These are phyloP conservation scores for Gavialis gangeticus DNA, from an alignment of 2,113 vertebrate genomes.

Conservation along the genomic window DNA sequence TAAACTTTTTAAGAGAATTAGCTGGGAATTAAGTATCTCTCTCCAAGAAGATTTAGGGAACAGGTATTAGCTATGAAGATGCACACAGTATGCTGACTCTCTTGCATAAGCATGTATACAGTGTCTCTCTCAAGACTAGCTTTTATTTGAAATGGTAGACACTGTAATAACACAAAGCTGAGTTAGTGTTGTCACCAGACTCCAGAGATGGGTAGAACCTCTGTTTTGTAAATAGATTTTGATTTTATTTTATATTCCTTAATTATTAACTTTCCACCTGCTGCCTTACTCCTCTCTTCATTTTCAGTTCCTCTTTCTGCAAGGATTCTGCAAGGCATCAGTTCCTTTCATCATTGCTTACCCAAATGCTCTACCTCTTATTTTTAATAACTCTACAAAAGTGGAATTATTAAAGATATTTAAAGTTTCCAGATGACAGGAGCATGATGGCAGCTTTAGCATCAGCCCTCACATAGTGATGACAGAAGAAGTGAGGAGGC, in stretches of 20 bases:
- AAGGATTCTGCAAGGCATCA: constrained; percentile 13
- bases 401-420: neutral
- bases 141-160: neutral
- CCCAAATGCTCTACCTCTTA: neutral
- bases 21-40: neutral
- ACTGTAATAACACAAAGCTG: neutral
- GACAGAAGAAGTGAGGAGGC: neutral
- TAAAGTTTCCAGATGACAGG: neutral
- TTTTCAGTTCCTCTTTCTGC: neutral
- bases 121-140: neutral
- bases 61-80: neutral
- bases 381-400: neutral
- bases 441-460: neutral
- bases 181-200: neutral
- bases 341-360: neutral
- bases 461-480: neutral
- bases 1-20: neutral
- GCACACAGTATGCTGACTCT: neutral
- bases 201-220: neutral
- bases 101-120: neutral
- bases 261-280: neutral
- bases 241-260: neutral
- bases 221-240: neutral
- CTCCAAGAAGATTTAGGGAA: neutral
- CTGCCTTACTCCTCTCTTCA: neutral